A percentile compares a stretch with the other conserved stretches of the same genome.
Evolutionary conservation across 2,113 vertebrate species (phyloP).

Genomic region (Cyanoramphus novaezelandiae): DNA sequence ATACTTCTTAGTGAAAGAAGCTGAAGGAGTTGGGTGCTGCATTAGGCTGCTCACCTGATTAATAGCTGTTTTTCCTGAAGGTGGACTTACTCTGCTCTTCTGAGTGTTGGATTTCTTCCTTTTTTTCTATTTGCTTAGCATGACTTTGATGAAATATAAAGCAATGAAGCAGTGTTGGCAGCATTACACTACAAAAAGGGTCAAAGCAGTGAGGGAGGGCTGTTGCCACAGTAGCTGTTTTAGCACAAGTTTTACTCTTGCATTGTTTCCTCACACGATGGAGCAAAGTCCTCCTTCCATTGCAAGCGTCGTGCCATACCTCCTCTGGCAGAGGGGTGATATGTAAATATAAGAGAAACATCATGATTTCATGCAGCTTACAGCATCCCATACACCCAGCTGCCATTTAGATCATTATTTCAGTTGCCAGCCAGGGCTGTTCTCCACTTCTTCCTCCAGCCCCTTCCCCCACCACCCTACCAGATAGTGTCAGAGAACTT

Average conservation of each 20-base stretch:
- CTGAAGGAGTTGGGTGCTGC: not conserved
- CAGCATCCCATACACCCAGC: not conserved
- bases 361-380: not conserved
- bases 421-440: not conserved
- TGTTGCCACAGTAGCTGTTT: not conserved
- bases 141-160: not conserved
- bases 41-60: not conserved
- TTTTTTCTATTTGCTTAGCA: not conserved
- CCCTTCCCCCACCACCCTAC: not conserved
- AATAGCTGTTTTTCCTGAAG: not conserved
- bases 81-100: not conserved
- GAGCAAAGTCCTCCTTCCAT: rapidly evolving
- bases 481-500: not conserved
- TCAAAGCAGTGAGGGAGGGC: rapidly evolving
- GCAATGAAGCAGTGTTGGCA: not conserved
- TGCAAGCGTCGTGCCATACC: not conserved
- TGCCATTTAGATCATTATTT: not conserved
- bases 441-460: not conserved
- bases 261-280: rapidly evolving
- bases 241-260: not conserved
- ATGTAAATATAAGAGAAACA: not conserved
- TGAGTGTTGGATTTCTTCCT: not conserved
- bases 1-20: not conserved
- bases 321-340: not conserved
- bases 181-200: not conserved